phyloP scores from a whole-genome alignment of 2,888 invertebrate genomes.

The Peribatodes rhomboidaria region DNA sequence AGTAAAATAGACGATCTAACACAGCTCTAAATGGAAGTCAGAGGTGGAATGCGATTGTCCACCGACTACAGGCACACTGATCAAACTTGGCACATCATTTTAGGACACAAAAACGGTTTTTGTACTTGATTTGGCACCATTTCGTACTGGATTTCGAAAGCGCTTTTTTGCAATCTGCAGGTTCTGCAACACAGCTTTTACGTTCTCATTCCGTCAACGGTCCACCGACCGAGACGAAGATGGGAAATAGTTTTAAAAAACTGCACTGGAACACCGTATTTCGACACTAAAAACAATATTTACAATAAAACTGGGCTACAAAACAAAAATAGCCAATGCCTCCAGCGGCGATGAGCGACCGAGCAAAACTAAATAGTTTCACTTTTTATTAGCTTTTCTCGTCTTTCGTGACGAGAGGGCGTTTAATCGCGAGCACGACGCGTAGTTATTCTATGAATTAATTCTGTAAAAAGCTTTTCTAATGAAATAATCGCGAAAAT shows the following conservation, averaged over 20 bases:
- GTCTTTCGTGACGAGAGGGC: slow-evolving; percentile 57
- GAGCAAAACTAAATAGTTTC: slow-evolving; percentile 37
- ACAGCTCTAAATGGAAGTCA: slow-evolving; percentile 32
- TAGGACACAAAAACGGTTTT: slow-evolving; percentile 56
- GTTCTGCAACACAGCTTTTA: slow-evolving; percentile 42
- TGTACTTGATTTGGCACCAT: slow-evolving; percentile 61
- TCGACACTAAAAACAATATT: slow-evolving; percentile 81
- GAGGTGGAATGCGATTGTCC: slow-evolving; percentile 27
- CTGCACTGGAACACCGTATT: slow-evolving; percentile 61
- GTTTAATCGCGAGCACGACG: slow-evolving; percentile 53
- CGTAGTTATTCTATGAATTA: slow-evolving; percentile 61
- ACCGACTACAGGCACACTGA: slow-evolving; percentile 29
- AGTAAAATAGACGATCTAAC: slow-evolving; percentile 15
- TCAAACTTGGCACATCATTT: slow-evolving; percentile 63
- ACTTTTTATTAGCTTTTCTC: slow-evolving; percentile 38
- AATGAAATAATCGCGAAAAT: slow-evolving; percentile 68
- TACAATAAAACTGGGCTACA: slow-evolving; percentile 77
- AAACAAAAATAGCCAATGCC: slow-evolving; percentile 78
- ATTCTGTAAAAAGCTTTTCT: slow-evolving; percentile 71
- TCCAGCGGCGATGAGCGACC: slow-evolving; percentile 47
- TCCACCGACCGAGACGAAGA: slow-evolving; percentile 30
- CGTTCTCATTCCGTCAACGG: slow-evolving; percentile 37
- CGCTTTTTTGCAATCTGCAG: slow-evolving; percentile 25
- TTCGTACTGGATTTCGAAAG: slow-evolving; percentile 58
- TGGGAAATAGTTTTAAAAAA: slow-evolving; percentile 56